Conservation (phyloP, 2,113 vertebrate genomes). For the Epinephelus moara region DNA sequence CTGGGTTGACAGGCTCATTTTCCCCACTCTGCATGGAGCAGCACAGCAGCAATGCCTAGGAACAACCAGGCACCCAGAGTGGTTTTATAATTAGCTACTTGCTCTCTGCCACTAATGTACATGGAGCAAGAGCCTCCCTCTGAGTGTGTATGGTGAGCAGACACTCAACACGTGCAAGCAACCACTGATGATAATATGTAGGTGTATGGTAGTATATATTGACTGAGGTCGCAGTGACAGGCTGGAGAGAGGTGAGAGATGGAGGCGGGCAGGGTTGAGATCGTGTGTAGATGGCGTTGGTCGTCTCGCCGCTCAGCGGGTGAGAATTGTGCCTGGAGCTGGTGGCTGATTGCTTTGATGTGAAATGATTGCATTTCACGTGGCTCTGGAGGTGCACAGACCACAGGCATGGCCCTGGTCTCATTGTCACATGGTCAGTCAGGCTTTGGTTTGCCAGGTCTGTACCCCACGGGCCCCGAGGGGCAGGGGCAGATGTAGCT, state of each 20-base stretch:
- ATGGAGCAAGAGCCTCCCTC: constrained; percentile 50
- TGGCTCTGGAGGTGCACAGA: constrained; percentile 59
- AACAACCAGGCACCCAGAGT: constrained; percentile 73
- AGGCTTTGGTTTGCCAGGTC: constrained; percentile 31
- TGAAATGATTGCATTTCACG: constrained; percentile 80
- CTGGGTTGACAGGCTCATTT: constrained; percentile 83
- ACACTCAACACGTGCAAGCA: constrained; percentile 43
- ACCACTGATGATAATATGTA: constrained; percentile 64
- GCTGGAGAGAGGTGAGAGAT: constrained; percentile 45
- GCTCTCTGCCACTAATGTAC: constrained; percentile 71
- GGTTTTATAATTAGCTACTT: constrained; percentile 85
- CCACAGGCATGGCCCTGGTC: constrained; percentile 46
- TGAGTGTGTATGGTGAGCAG: constrained; percentile 50
- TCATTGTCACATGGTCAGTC: constrained; percentile 46
- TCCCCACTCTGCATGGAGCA: constrained; percentile 78
- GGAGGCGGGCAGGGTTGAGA: constrained; percentile 22
- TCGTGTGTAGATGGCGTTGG: constrained; percentile 33
- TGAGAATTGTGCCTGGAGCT: constrained; percentile 79
- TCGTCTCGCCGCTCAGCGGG: constrained; percentile 74
- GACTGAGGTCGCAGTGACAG: constrained; percentile 44
- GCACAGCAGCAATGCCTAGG: constrained; percentile 62
- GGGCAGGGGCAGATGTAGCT: constrained; percentile 31
- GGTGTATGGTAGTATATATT: constrained; percentile 43
- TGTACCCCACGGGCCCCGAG: constrained; percentile 28
- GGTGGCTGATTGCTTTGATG: constrained; percentile 83